Conservation (phyloP, 1,140 invertebrate genomes). For the Eriosoma lanigerum region DNA sequence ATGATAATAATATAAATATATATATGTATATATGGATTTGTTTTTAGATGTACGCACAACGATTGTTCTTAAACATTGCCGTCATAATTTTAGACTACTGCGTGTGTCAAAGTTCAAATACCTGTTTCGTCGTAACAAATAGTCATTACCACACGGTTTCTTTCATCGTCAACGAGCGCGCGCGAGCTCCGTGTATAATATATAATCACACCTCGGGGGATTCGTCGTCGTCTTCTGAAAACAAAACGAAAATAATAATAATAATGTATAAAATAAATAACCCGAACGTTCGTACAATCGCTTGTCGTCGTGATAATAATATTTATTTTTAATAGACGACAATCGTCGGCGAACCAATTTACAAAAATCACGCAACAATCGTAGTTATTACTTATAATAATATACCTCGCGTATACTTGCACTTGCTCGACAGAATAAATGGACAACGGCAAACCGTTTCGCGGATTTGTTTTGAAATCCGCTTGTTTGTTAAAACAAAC, state of each 20-base stretch:
- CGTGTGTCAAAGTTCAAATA: constrained; percentile 40
- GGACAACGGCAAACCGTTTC: neutral
- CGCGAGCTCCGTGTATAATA: neutral
- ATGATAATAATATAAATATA: no score
- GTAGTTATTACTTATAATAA: neutral
- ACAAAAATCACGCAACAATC: constrained; percentile 25
- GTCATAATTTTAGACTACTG: constrained; percentile 25
- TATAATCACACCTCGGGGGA: neutral
- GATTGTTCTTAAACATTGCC: neutral
- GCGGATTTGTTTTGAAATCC: neutral
- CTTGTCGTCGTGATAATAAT: constrained; percentile 25
- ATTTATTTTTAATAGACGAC: constrained; percentile 20
- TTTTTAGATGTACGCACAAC: no score
- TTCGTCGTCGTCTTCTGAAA: constrained; percentile 28
- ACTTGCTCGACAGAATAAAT: neutral
- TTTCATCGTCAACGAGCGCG: constrained; percentile 2
- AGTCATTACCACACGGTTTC: neutral
- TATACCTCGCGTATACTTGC: neutral
- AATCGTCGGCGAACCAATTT: neutral
- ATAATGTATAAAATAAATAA: neutral
- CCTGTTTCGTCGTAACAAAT: constrained; percentile 35
- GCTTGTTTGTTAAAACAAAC: neutral
- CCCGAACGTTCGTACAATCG: neutral
- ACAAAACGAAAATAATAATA: neutral
- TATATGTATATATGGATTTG: no score